phyloP scores from a whole-genome alignment of 1,140 invertebrate species.

The Sinella curviseta region DNA sequence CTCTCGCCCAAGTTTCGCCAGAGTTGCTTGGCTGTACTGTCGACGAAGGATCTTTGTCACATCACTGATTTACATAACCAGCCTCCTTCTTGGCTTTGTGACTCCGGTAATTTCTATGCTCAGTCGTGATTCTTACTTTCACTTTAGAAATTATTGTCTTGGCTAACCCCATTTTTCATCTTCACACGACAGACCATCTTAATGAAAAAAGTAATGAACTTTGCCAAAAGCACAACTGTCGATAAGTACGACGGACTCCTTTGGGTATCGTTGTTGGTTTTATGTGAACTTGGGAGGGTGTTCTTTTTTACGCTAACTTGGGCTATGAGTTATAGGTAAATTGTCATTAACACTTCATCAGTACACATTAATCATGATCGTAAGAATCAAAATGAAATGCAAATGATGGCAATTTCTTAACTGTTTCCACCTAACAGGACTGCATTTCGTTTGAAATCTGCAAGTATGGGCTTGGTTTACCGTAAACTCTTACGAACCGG shows the following conservation, averaged over 20 bases:
- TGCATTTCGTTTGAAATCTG: constrained; percentile 64
- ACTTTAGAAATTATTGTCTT: neutral
- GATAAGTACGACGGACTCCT: constrained; percentile 56
- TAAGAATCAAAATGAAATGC: too few species aligned
- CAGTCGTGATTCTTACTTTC: neutral
- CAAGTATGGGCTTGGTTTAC: constrained; percentile 64
- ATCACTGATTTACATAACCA: constrained; percentile 59
- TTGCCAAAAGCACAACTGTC: constrained; percentile 56
- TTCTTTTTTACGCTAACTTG: constrained; percentile 64
- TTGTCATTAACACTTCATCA: too few species aligned
- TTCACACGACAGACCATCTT: constrained; percentile 66
- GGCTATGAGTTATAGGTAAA: constrained; percentile 61
- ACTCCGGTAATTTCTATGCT: constrained; percentile 59
- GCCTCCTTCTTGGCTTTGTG: constrained; percentile 63
- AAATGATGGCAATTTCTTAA: constrained; percentile 43
- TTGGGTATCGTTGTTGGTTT: constrained; percentile 59
- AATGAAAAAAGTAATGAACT: constrained; percentile 61
- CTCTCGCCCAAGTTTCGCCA: constrained; percentile 30
- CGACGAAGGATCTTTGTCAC: constrained; percentile 60
- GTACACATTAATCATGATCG: too few species aligned
- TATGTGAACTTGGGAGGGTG: constrained; percentile 62
- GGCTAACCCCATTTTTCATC: constrained; percentile 36
- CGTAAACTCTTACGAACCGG: constrained; percentile 65
- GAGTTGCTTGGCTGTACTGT: constrained; percentile 62
- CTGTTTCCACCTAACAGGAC: constrained; percentile 55